Evolutionary conservation across 2,113 vertebrate species (phyloP).

Genomic region (Channa maculata): DNA sequence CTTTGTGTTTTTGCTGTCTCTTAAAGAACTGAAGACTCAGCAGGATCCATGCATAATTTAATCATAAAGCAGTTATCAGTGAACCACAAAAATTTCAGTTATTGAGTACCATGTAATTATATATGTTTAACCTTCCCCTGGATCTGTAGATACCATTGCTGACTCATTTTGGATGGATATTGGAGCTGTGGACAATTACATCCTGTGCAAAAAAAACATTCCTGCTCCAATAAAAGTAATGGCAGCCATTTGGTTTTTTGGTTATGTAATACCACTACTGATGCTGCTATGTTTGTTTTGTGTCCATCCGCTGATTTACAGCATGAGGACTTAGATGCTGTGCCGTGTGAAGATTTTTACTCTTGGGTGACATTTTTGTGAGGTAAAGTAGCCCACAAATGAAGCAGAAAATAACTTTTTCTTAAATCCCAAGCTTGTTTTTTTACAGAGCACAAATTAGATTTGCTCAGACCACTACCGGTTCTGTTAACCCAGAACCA

Average conservation of each 20-base stretch:
- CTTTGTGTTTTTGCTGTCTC: conserved; percentile 20
- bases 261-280: background rate
- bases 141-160: background rate
- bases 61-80: conserved; percentile 6
- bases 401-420: background rate
- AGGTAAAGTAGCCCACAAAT: background rate
- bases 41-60: background rate
- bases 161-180: background rate
- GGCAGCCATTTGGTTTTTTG: background rate
- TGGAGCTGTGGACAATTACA: background rate
- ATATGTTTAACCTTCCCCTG: background rate
- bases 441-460: background rate
- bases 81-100: background rate
- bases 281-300: background rate
- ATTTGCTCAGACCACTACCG: background rate
- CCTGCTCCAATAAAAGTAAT: no score
- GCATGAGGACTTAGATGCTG: background rate
- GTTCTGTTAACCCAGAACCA: background rate
- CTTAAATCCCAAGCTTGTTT: conserved; percentile 2
- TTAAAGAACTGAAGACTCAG: conserved; percentile 9
- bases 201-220: no score
- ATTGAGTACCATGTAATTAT: conserved; percentile 4
- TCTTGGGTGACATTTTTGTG: conserved; percentile 5
- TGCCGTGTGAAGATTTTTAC: background rate
- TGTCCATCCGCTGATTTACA: background rate